These are phyloP conservation scores for Ophion ellenae DNA, from an alignment of 2,888 invertebrate genomes.

Conservation along the genomic window DNA sequence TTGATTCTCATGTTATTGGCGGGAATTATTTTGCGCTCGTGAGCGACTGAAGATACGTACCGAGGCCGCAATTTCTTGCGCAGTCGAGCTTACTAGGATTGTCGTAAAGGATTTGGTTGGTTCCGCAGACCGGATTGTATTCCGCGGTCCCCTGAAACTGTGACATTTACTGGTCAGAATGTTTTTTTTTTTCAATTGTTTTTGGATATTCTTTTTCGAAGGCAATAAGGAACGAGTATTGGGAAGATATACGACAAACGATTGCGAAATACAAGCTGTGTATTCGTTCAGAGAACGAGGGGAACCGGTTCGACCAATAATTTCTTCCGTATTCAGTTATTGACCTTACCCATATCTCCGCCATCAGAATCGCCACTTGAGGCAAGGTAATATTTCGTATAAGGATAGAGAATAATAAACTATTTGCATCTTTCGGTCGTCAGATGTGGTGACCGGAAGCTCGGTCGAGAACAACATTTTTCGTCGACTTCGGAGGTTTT, in stretches of 20 bases:
- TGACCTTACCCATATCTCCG: conserved; percentile 28
- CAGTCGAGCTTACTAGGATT: conserved; percentile 75
- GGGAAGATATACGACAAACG: background rate
- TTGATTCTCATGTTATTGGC: too few relatives aligned
- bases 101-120: conserved; percentile 70
- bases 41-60: conserved; percentile 63
- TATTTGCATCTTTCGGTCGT: too few relatives aligned
- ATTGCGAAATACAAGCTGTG: background rate
- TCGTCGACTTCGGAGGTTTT: too few relatives aligned
- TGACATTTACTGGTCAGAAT: background rate
- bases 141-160: conserved; percentile 71
- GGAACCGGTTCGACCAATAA: conserved; percentile 53
- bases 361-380: background rate
- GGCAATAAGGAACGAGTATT: background rate
- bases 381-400: conserved; percentile 9
- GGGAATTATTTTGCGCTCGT: too few relatives aligned
- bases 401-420: too few relatives aligned
- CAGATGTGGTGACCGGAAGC: too few relatives aligned
- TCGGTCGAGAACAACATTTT: too few relatives aligned
- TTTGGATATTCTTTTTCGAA: too few relatives aligned
- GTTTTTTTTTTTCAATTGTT: background rate
- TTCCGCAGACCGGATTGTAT: conserved; percentile 79
- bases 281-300: background rate
- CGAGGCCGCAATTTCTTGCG: conserved; percentile 72
- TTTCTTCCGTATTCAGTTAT: conserved; percentile 32